A percentile compares a stretch with the other conserved stretches of the same genome.
Conservation (phyloP, 2,797 vertebrate genomes). For the Sebastes steindachneri region DNA sequence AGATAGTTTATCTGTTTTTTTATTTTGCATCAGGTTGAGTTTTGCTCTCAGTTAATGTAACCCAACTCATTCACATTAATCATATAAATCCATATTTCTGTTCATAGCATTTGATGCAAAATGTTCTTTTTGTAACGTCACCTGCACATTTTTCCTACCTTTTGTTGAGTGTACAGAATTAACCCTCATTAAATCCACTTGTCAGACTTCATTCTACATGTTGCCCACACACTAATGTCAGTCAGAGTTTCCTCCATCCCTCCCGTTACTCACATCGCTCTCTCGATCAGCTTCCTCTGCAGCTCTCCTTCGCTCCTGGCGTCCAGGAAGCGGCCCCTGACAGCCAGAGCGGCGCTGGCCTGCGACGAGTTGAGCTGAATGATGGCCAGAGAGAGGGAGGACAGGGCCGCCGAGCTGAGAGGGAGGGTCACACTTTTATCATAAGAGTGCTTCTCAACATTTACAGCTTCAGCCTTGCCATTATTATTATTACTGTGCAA, state of each 20-base stretch:
- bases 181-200: constrained; percentile 7
- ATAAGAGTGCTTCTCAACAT: constrained; percentile 41
- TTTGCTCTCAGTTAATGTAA: neutral
- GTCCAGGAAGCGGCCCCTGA: constrained; percentile 79
- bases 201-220: constrained; percentile 8
- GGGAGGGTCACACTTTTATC: constrained; percentile 17
- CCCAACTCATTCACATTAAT: neutral
- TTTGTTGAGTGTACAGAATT: neutral
- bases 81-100: neutral
- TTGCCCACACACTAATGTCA: constrained; percentile 30
- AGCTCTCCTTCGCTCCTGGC: constrained; percentile 71
- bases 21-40: neutral
- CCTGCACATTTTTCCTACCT: neutral
- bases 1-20: no score
- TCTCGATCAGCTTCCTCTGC: constrained; percentile 78
- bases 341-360: constrained; percentile 78
- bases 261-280: constrained; percentile 73
- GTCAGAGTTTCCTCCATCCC: constrained; percentile 10
- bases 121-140: neutral
- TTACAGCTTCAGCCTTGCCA: constrained; percentile 24
- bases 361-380: constrained; percentile 82
- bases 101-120: neutral
- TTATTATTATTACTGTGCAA: constrained; percentile 17
- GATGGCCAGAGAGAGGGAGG: constrained; percentile 76
- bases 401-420: constrained; percentile 69